phyloP scores from a whole-genome alignment of 2,888 invertebrate species.

The Tineola bisselliella region DNA sequence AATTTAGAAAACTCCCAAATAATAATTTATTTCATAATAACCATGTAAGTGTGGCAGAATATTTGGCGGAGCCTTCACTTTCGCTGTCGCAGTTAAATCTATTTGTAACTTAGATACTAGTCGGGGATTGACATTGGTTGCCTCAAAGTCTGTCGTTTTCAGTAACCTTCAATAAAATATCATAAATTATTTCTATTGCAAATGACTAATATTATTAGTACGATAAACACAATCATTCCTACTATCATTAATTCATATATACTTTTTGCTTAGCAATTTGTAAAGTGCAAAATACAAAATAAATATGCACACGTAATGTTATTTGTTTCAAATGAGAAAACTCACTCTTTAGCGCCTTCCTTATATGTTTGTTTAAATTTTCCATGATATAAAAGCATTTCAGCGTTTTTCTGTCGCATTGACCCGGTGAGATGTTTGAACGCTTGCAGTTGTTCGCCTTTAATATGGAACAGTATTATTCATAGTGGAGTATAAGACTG shows the following conservation, averaged over 20 bases:
- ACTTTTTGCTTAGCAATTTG: no score
- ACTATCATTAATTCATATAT: no score
- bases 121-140: constrained; percentile 29
- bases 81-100: constrained; percentile 26
- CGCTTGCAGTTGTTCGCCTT: not conserved
- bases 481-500: no score
- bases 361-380: constrained; percentile 37
- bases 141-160: constrained; percentile 29
- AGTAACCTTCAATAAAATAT: constrained; percentile 29
- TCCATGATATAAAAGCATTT: constrained; percentile 31
- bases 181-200: not conserved
- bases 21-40: not conserved
- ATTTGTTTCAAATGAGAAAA: not conserved
- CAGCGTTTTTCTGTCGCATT: constrained; percentile 38
- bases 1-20: not conserved
- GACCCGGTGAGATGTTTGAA: constrained; percentile 31
- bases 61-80: constrained; percentile 30
- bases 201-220: no score
- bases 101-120: constrained; percentile 29
- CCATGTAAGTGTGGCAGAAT: constrained; percentile 18
- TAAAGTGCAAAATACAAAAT: no score
- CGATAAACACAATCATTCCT: no score
- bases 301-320: no score
- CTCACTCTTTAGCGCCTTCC: constrained; percentile 42
- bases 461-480: not conserved